Conservation (phyloP, 2,113 vertebrate genomes). For the Pteronura brasiliensis region DNA sequence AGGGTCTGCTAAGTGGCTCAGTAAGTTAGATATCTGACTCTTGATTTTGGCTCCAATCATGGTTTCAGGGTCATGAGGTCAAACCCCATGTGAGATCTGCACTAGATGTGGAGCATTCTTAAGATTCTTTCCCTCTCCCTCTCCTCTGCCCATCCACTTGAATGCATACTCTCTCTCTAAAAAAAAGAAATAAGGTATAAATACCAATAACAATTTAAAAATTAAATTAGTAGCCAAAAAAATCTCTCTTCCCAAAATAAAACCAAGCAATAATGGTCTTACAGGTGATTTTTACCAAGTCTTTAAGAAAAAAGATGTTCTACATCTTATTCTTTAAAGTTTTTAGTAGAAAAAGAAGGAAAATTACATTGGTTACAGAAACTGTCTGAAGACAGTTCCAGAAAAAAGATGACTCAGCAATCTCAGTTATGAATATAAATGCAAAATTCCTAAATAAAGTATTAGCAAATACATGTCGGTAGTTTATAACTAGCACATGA, state of each 20-base stretch:
- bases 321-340: background rate
- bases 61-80: too few species aligned
- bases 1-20: too few species aligned
- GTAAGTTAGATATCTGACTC: too few species aligned
- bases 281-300: background rate
- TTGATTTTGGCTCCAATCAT: too few species aligned
- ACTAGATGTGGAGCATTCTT: background rate
- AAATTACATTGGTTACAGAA: background rate
- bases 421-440: background rate
- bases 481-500: background rate
- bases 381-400: background rate
- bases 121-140: background rate
- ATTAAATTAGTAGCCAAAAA: background rate
- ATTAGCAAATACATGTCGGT: background rate
- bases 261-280: background rate
- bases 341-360: background rate
- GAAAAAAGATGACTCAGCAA: background rate
- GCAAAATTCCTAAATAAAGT: background rate
- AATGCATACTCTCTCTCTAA: too few species aligned
- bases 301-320: background rate
- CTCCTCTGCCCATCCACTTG: background rate
- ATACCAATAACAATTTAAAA: background rate
- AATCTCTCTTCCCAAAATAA: background rate
- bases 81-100: too few species aligned
- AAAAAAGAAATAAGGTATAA: background rate